These are phyloP conservation scores for Geodia barretti DNA, from an alignment of 37 sponge, comb jelly and placozoan species.

Conservation along the genomic window DNA sequence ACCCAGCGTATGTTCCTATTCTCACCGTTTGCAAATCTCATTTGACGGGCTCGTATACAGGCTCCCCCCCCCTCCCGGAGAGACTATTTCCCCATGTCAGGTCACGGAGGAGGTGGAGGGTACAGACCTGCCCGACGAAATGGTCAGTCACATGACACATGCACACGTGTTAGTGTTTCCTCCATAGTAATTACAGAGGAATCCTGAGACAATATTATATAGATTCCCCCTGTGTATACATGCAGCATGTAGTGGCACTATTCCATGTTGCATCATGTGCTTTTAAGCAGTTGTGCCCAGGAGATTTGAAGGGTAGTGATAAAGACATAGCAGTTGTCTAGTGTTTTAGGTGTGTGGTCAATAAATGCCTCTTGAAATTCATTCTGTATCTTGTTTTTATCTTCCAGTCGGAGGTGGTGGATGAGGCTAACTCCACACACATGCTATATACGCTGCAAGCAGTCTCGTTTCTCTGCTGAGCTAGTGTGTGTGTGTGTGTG, in stretches of 20 bases:
- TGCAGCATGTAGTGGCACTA: too few relatives aligned
- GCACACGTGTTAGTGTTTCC: background rate
- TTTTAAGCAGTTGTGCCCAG: too few relatives aligned
- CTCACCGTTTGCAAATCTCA: background rate
- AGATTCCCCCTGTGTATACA: too few relatives aligned
- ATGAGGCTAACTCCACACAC: conserved; percentile 59
- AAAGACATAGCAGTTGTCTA: too few relatives aligned
- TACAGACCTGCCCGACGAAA: conserved; percentile 38
- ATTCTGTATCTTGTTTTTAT: conserved; percentile 2
- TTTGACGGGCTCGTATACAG: background rate
- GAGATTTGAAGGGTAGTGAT: too few relatives aligned
- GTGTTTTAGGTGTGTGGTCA: too few relatives aligned
- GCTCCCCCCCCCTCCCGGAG: background rate
- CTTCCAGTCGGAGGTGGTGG: conserved; percentile 58
- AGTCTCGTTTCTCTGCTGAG: too few relatives aligned
- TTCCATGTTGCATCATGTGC: too few relatives aligned
- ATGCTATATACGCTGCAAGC: background rate
- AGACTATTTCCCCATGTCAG: conserved; percentile 52
- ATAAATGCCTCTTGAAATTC: background rate
- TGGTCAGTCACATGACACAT: conserved; percentile 15
- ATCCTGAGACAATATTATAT: background rate
- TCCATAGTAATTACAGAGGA: too few relatives aligned
- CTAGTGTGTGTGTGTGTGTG: background rate
- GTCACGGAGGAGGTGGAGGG: conserved; percentile 62
- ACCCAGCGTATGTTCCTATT: background rate